Conservation (phyloP, 92 coral and sea anemone genomes). For the Zoanthus sansibaricus region DNA sequence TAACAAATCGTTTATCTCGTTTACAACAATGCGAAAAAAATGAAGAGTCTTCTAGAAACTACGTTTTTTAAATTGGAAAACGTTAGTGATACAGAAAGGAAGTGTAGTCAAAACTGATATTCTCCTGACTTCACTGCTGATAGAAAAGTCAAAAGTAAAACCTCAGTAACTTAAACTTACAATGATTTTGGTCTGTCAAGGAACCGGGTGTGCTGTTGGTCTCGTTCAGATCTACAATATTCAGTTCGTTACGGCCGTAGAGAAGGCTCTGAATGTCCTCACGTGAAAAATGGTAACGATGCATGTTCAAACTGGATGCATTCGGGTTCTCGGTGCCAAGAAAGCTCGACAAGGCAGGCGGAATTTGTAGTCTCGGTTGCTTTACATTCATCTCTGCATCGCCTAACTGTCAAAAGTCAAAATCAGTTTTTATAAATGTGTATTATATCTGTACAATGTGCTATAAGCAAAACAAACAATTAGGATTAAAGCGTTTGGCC, state of each 20-base stretch:
- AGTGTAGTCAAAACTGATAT: neutral
- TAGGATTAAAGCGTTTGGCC: too few relatives aligned
- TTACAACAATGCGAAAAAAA: too few relatives aligned
- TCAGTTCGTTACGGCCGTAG: slow-evolving; percentile 22
- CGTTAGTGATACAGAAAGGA: neutral
- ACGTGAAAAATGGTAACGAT: slow-evolving; percentile 4
- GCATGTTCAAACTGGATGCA: neutral
- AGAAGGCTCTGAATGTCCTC: slow-evolving; percentile 23
- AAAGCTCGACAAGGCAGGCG: neutral
- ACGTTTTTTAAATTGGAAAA: too few relatives aligned
- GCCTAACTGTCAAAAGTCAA: slow-evolving; percentile 5
- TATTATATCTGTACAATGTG: neutral
- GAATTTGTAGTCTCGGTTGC: slow-evolving; percentile 12
- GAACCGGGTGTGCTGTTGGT: neutral
- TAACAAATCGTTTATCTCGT: too few relatives aligned
- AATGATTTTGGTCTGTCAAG: slow-evolving; percentile 13
- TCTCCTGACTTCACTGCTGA: neutral
- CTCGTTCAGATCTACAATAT: slow-evolving; percentile 1
- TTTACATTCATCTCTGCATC: slow-evolving; percentile 22
- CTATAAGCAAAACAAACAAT: neutral
- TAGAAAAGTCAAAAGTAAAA: too few relatives aligned
- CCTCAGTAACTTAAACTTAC: slow-evolving; percentile 18
- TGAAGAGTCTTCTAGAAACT: too few relatives aligned
- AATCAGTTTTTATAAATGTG: neutral
- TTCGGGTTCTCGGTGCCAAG: neutral